A percentile compares a stretch with the other conserved stretches of the same genome.
Evolutionary conservation across 2,113 vertebrate genomes (phyloP).

Genomic region (Megaceryle torquata): DNA sequence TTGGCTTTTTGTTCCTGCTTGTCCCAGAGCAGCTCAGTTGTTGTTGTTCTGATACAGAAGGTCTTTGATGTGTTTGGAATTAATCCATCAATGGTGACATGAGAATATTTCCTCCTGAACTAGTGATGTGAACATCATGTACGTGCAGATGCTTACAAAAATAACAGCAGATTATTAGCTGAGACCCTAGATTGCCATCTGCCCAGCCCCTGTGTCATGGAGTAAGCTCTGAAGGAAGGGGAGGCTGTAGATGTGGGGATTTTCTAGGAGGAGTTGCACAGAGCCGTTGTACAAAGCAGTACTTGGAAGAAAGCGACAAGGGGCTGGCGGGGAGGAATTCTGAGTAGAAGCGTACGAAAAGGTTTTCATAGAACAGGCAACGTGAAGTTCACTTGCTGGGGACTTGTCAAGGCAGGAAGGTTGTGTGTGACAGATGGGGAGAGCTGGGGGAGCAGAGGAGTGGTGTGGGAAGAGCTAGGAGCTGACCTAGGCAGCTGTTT

Average conservation of each 20-base stretch:
- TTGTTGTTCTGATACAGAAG: neutral
- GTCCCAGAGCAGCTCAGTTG: neutral
- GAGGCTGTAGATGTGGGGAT: neutral
- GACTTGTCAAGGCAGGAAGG: neutral
- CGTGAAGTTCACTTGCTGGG: neutral
- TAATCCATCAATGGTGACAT: neutral
- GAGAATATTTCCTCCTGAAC: neutral
- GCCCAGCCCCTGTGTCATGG: neutral
- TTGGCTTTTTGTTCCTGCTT: neutral
- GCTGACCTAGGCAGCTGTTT: neutral
- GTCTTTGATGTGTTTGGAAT: conserved; percentile 25
- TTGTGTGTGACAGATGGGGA: neutral
- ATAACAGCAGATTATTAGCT: neutral
- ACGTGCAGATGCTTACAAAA: neutral
- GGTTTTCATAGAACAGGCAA: neutral
- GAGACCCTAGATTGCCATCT: neutral
- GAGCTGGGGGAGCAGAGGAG: neutral
- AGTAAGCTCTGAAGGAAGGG: neutral
- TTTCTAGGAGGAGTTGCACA: neutral
- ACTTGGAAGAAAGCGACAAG: neutral
- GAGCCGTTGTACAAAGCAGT: neutral
- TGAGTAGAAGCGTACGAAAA: neutral
- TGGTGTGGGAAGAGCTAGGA: neutral
- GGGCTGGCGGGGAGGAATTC: neutral
- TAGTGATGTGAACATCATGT: neutral